phyloP scores from a whole-genome alignment of 1,140 invertebrate genomes.

The Drosophila azteca region DNA sequence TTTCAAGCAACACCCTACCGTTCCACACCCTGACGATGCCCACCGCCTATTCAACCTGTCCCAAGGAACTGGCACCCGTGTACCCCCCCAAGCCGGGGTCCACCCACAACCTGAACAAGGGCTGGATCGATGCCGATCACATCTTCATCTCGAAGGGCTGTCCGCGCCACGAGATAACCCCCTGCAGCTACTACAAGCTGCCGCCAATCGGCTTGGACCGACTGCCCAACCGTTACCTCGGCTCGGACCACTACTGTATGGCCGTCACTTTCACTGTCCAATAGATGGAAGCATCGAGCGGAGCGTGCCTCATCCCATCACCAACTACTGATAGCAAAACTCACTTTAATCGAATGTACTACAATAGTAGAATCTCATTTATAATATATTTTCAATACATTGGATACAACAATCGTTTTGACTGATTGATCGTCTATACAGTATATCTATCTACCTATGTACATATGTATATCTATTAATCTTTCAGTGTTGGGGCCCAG shows the following conservation, averaged over 20 bases:
- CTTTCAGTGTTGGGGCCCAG: constrained; percentile 88
- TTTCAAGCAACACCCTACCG: background rate
- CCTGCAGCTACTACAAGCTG: constrained; percentile 85
- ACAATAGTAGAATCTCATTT: too few species aligned
- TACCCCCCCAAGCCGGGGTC: background rate
- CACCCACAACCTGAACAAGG: background rate
- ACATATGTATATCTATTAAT: background rate
- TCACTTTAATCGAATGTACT: too few species aligned
- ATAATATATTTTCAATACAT: too few species aligned
- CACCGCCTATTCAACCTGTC: background rate
- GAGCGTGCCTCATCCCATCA: too few species aligned
- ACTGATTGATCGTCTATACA: too few species aligned
- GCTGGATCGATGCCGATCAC: constrained; percentile 85
- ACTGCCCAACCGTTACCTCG: constrained; percentile 88
- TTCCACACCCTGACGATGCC: background rate
- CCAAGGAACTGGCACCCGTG: background rate
- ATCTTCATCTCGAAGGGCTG: constrained; percentile 86
- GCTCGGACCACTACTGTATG: constrained; percentile 88
- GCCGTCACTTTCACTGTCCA: background rate
- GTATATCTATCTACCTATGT: background rate
- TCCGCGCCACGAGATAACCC: background rate
- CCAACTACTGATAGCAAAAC: too few species aligned
- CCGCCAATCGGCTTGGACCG: constrained; percentile 85
- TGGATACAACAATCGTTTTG: too few species aligned
- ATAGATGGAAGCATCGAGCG: too few species aligned